Evolutionary conservation across 2,888 invertebrate species (phyloP).

Genomic region (Ferdinandea cuprea): DNA sequence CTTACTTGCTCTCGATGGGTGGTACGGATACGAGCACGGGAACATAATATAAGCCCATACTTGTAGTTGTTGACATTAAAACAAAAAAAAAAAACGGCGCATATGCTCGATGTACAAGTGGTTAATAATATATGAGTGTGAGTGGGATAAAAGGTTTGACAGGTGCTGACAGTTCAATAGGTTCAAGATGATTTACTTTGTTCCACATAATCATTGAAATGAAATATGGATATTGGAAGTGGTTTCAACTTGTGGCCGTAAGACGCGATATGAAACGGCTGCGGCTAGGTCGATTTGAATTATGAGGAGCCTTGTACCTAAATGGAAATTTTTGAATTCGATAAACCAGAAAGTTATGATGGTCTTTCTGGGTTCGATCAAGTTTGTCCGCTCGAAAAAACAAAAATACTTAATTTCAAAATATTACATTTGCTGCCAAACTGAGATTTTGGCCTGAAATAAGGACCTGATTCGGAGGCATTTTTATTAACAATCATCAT

Average conservation of each 20-base stretch:
- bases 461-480: no score
- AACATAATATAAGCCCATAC: conserved; percentile 28
- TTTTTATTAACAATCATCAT: no score
- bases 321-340: no score
- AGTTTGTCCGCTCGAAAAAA: no score
- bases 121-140: conserved; percentile 16
- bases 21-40: no score
- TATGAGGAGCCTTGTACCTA: neutral
- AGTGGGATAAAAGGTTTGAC: conserved; percentile 53
- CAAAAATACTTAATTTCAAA: no score
- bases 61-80: conserved; percentile 45
- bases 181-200: conserved; percentile 60
- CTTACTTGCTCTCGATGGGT: conserved; percentile 29
- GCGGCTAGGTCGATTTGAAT: neutral
- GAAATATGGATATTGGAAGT: conserved; percentile 60
- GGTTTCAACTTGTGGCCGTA: conserved; percentile 35
- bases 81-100: conserved; percentile 11
- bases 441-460: no score
- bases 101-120: conserved; percentile 21
- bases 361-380: no score
- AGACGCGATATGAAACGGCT: neutral
- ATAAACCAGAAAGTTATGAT: no score
- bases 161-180: conserved; percentile 72
- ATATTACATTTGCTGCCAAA: no score
- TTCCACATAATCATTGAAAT: conserved; percentile 51